Base-by-base conservation (phyloP, 2,113 vertebrate species). In the Pedionomus torquatus region DNA sequence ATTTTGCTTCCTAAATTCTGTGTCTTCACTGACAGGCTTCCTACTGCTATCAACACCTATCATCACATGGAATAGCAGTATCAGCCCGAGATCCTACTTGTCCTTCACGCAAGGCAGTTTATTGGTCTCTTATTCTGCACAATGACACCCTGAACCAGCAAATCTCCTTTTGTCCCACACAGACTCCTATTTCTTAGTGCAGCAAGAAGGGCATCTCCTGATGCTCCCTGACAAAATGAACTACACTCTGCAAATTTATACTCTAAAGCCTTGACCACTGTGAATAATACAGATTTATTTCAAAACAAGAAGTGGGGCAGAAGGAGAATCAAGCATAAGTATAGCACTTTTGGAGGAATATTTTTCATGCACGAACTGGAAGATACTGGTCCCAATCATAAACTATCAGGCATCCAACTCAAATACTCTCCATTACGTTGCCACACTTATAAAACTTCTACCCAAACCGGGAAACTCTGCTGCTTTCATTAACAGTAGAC, bases 401-500 rank as follows among this genome's bases (percentile, higher is more conserved):
- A 74, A 9, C 52, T 83, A 63, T 28, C 17, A 84, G 57, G 18
- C 51, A 93, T n/a, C 19, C 52, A 79, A 16, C 57, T 82, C 61
- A 76, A 87, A 79, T 55, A 52, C 4, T 28, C 43, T 84, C 68
- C 60, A 46, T 63, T 84, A 58, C 30, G n/a, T 31, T 65, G 30
- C 52, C 77, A 89, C 21, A 52, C 28, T 64, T 51, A 72, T 0
- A 81, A 81, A 87, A 78, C 43, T 82, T 89, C 33, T 25, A 9
- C 33, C 63, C 69, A 91, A 72, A 57, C 11, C 72, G 41, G 26
- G 31, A 26, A 95, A 82, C 66, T 82, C 65, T 66, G 31, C 80
- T 93, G 68, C 82, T 90, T 95, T 95, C 90, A 88, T 74, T 94
- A 96, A 91, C 69, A 84, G 64, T 13, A 84, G 65, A 94, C 81